These are phyloP conservation scores for Lepus americanus DNA, from an alignment of 2,113 vertebrate genomes.

Conservation along the genomic window DNA sequence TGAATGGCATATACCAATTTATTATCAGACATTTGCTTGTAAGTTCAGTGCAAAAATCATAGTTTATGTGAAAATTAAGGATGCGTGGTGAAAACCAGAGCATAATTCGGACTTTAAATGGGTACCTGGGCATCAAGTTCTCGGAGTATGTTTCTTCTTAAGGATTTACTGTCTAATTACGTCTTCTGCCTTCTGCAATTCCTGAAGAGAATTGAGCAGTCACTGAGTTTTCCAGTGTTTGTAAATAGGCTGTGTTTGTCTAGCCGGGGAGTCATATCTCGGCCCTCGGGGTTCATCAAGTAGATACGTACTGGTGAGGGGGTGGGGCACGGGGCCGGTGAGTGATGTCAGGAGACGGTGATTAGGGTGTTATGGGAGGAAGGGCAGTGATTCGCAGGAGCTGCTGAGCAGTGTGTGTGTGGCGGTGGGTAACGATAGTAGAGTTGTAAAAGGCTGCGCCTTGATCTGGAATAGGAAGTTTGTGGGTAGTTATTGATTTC, in stretches of 20 bases:
- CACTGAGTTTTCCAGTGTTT: constrained; percentile 7
- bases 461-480: constrained; percentile 55
- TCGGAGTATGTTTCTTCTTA: constrained; percentile 3
- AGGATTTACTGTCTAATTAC: constrained; percentile 53
- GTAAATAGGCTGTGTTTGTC: constrained; percentile 55
- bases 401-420: neutral
- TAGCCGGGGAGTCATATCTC: constrained; percentile 64
- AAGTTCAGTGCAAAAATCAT: neutral
- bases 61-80: neutral
- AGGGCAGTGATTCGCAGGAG: neutral
- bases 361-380: constrained; percentile 26
- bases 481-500: constrained; percentile 75
- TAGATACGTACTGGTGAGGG: neutral
- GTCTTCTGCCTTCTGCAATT: constrained; percentile 53
- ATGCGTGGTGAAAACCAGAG: neutral
- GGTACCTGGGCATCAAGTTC: constrained; percentile 47
- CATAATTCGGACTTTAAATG: constrained; percentile 23
- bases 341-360: neutral
- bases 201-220: constrained; percentile 27
- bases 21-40: neutral
- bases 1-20: neutral
- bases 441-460: constrained; percentile 52
- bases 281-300: constrained; percentile 39
- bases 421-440: neutral
- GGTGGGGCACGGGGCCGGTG: neutral